phyloP scores from a whole-genome alignment of 2,797 vertebrate genomes.

The Merluccius polli region DNA sequence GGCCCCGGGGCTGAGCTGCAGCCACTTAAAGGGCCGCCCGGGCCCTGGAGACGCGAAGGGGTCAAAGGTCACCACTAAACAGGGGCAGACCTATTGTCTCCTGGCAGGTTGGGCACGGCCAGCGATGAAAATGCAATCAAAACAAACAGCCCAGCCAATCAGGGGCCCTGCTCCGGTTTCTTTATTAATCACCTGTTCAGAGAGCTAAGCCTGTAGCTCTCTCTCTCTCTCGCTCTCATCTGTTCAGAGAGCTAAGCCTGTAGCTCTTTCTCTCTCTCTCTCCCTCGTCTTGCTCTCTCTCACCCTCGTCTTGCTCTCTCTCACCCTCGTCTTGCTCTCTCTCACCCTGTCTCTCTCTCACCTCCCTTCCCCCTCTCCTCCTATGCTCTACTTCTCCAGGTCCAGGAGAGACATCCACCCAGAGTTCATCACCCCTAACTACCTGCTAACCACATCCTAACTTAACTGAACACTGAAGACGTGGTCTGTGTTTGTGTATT shows the following conservation, averaged over 20 bases:
- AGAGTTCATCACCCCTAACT: neutral
- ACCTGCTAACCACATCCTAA: neutral
- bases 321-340: too few species aligned
- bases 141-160: conserved; percentile 75
- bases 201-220: conserved; percentile 50
- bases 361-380: too few species aligned
- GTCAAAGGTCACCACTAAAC: conserved; percentile 75
- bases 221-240: conserved; percentile 59
- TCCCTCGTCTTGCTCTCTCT: neutral
- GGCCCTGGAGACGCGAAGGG: conserved; percentile 70
- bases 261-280: neutral
- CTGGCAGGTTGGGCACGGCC: conserved; percentile 73
- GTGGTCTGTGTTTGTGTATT: too few species aligned
- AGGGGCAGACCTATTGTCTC: conserved; percentile 71
- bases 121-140: conserved; percentile 80
- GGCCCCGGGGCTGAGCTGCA: conserved; percentile 72
- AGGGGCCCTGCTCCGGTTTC: conserved; percentile 71
- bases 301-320: too few species aligned
- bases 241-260: conserved; percentile 32
- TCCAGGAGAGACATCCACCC: too few species aligned
- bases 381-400: too few species aligned
- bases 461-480: neutral
- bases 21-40: conserved; percentile 70
- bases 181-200: conserved; percentile 77
- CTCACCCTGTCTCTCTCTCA: too few species aligned